Evolutionary conservation across 2,797 vertebrate genomes (phyloP), one percentile per base, ranked within the genome.

Genomic region (Octomys mimax): DNA sequence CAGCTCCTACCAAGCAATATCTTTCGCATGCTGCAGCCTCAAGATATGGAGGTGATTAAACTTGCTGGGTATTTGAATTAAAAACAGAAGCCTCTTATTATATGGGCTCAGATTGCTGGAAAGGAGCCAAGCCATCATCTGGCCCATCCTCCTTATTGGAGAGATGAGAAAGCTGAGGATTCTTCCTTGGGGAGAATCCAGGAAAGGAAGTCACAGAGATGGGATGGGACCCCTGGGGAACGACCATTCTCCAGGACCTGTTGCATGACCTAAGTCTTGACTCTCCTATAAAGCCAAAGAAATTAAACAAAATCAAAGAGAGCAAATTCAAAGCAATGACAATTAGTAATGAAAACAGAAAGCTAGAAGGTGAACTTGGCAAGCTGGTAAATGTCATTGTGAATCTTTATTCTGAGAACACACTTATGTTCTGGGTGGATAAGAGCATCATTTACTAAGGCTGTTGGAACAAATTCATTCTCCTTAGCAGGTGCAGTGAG

Each of bases 1-100:
- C 64, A 59, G 80, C 28, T 92, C 39, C 39, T 80, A 66, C 57
- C 49, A 36, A 49, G 36, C 57, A 28, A 73, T 82, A 64, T 82
- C 52, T 92, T 93, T 81, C 71, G 93, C 57, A 64, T 92, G 81
- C 71, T 87, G 59, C 22, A 61, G 33, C 16, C 64, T 91, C 31
- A 62, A 92, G 70, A 91, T 80, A 91, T 28, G 46, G 73, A 87
- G n/a, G 85, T 85, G 36, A 84, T 87, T 82, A 87, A 87, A 96
- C 19, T 85, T 87, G 54, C 28, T 90, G 73, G 49, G 52, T 88
- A 39, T 94, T 87, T 96, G 54, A 79, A 92, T 96, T 89, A 85
- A 75, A 92, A 97, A 52, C 94, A 95, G 81, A 96, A 94, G 49
- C 64, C 64, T 79, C 71, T 96, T 82, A 93, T 88, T 93, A 79